A percentile compares a stretch with the other conserved stretches of the same genome.
phyloP scores from a whole-genome alignment of 2,888 invertebrate genomes.

The Ophioninae sp. region DNA sequence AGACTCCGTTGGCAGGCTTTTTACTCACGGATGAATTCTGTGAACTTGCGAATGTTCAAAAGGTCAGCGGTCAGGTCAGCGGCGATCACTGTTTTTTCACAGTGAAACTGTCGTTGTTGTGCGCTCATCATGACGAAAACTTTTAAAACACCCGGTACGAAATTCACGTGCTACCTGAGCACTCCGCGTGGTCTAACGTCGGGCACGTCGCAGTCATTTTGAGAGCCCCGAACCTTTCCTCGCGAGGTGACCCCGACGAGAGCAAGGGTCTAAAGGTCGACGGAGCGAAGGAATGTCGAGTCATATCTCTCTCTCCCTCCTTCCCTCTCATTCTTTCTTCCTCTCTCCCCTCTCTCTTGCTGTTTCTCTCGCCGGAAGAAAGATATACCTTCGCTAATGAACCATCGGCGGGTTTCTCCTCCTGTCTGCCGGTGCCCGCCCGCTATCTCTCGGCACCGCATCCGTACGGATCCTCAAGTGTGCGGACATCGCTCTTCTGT shows the following conservation, averaged over 20 bases:
- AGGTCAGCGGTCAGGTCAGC: not conserved
- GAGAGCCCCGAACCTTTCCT: constrained; percentile 61
- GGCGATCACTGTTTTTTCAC: not conserved
- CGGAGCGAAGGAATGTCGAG: constrained; percentile 75
- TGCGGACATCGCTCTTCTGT: constrained; percentile 49
- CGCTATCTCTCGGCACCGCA: constrained; percentile 59
- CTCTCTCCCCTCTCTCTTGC: constrained; percentile 66
- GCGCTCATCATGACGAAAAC: constrained; percentile 2
- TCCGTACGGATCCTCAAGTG: constrained; percentile 44
- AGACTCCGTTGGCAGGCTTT: too few relatives aligned
- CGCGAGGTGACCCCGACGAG: constrained; percentile 69
- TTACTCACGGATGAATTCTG: too few relatives aligned
- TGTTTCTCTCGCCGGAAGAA: constrained; percentile 58
- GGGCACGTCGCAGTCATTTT: constrained; percentile 50
- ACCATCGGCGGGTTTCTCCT: constrained; percentile 68
- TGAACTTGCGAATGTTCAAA: not conserved
- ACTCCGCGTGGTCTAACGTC: constrained; percentile 34
- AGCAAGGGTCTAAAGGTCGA: constrained; percentile 74
- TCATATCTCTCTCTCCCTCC: constrained; percentile 72
- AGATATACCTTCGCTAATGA: constrained; percentile 76
- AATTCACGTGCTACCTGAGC: constrained; percentile 55
- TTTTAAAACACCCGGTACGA: constrained; percentile 55
- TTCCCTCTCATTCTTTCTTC: constrained; percentile 65
- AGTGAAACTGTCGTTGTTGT: too few relatives aligned
- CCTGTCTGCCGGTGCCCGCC: constrained; percentile 54